These are phyloP conservation scores for Platycheirus albimanus DNA, from an alignment of 2,888 invertebrate species.

Conservation along the genomic window DNA sequence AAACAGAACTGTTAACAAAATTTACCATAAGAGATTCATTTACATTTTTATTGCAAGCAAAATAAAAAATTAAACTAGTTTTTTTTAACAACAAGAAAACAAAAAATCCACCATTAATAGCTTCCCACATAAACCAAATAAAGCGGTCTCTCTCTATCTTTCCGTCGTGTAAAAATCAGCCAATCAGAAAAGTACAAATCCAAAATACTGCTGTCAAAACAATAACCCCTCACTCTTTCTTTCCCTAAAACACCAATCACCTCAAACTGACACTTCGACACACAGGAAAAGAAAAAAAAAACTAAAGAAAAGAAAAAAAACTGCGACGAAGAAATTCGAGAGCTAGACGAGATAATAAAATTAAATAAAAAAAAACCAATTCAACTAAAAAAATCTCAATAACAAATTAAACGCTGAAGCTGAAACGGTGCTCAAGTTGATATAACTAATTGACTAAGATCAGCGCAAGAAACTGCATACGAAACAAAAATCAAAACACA, in stretches of 20 bases:
- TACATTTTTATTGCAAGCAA: too few relatives aligned
- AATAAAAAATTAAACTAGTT: too few relatives aligned
- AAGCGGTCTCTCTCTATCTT: slow-evolving; percentile 6
- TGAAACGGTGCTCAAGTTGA: slow-evolving; percentile 3
- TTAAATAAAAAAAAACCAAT: slow-evolving; percentile 7
- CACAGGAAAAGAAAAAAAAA: slow-evolving; percentile 44
- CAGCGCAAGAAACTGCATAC: slow-evolving; percentile 17
- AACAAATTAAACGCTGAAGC: slow-evolving; percentile 25
- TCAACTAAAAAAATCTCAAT: slow-evolving; percentile 7
- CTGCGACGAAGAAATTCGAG: slow-evolving; percentile 60
- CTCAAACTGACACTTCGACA: slow-evolving; percentile 31
- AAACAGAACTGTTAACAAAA: too few relatives aligned
- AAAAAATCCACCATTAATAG: too few relatives aligned
- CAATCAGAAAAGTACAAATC: slow-evolving; percentile 67
- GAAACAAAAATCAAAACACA: neutral
- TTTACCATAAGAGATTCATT: too few relatives aligned
- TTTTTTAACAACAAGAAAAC: too few relatives aligned
- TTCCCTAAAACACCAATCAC: neutral
- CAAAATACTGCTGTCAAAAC: slow-evolving; percentile 69
- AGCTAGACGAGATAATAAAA: slow-evolving; percentile 38
- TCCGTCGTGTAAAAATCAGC: slow-evolving; percentile 2
- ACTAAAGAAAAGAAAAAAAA: slow-evolving; percentile 32
- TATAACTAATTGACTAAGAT: slow-evolving; percentile 13
- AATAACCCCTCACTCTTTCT: slow-evolving; percentile 25
- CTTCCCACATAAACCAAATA: too few relatives aligned